Evolutionary conservation across 2,113 vertebrate species (phyloP).

Genomic region (Chauna torquata): DNA sequence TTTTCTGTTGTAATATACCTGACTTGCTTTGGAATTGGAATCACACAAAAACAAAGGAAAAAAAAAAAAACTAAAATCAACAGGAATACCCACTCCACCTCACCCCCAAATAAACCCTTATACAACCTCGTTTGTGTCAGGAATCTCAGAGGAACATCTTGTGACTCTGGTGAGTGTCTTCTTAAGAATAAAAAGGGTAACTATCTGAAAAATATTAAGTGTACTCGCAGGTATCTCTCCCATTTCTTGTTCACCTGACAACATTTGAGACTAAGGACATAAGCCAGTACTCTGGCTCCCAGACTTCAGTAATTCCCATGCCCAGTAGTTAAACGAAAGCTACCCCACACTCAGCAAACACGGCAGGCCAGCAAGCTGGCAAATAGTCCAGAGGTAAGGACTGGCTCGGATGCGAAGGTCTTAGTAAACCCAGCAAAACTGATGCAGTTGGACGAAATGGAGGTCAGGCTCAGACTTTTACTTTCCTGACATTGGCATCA

Average conservation of each 20-base stretch:
- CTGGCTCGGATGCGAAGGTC: neutral
- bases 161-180: neutral
- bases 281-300: neutral
- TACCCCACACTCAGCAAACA: neutral
- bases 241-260: neutral
- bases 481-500: neutral
- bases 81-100: neutral
- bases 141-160: neutral
- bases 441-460: neutral
- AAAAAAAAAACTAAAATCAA: neutral
- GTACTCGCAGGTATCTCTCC: neutral
- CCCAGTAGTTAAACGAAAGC: neutral
- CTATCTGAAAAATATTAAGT: neutral
- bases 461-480: neutral
- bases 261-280: neutral
- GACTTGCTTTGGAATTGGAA: neutral
- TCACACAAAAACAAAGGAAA: neutral
- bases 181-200: neutral
- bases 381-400: neutral
- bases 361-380: neutral
- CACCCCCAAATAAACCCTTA: neutral
- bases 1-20: neutral
- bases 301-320: neutral
- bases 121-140: neutral
- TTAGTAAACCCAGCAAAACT: neutral